Evolutionary conservation across 2,888 invertebrate genomes (phyloP).

Genomic region (Rosalia funebris): DNA sequence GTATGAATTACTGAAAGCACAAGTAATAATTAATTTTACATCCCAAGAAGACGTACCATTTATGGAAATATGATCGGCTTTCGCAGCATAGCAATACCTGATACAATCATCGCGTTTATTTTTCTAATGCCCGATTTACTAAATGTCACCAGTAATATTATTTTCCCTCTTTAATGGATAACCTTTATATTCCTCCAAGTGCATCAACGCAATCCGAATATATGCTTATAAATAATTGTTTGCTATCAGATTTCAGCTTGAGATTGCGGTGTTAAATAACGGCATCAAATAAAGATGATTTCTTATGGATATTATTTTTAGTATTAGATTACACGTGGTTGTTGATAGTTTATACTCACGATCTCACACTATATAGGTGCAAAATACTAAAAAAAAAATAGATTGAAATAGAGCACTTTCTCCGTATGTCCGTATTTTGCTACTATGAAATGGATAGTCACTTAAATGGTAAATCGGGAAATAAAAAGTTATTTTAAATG

Average conservation of each 20-base stretch:
- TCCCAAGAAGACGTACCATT: background rate
- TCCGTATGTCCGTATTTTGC: too few relatives aligned
- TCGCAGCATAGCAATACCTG: background rate
- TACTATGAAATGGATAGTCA: too few relatives aligned
- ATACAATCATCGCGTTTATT: constrained; percentile 1
- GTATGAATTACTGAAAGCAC: background rate
- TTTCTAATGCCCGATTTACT: background rate
- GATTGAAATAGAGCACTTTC: background rate
- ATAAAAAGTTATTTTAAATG: too few relatives aligned
- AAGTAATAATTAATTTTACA: background rate
- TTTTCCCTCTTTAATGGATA: constrained; percentile 6
- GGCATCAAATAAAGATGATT: constrained; percentile 20
- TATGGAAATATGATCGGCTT: constrained; percentile 5
- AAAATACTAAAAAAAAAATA: background rate
- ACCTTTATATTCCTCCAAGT: constrained; percentile 7
- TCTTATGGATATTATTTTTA: constrained; percentile 4
- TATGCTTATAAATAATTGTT: constrained; percentile 10
- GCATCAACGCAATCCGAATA: constrained; percentile 4
- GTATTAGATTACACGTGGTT: background rate
- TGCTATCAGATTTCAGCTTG: constrained; percentile 19
- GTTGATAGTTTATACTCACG: background rate
- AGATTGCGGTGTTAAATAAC: constrained; percentile 16
- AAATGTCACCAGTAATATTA: constrained; percentile 11
- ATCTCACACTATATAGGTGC: background rate
- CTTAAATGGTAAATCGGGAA: too few relatives aligned